phyloP scores from a whole-genome alignment of 2,113 vertebrate genomes.

The Tragelaphus scriptus region DNA sequence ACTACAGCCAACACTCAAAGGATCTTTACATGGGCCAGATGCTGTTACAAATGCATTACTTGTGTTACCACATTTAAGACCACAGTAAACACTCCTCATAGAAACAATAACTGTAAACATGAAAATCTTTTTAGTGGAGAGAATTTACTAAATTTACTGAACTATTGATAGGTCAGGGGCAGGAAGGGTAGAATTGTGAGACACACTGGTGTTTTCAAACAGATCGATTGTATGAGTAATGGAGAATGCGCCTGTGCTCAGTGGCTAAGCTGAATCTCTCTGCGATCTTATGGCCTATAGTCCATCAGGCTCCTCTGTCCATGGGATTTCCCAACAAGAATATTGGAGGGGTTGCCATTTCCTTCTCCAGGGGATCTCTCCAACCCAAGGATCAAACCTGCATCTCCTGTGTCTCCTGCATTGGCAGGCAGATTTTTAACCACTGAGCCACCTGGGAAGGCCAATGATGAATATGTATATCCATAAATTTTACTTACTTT shows the following conservation, averaged over 20 bases:
- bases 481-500: not conserved
- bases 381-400: not conserved
- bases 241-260: not conserved
- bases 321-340: not conserved
- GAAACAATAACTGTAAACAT: not conserved
- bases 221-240: not conserved
- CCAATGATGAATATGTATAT: not conserved
- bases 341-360: not conserved
- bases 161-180: not conserved
- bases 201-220: not conserved
- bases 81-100: not conserved
- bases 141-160: not conserved
- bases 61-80: not conserved
- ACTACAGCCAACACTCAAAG: not conserved
- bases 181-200: not conserved
- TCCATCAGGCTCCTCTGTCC: not conserved
- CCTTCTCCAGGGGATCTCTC: not conserved
- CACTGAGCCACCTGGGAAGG: not conserved
- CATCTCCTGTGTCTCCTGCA: not conserved
- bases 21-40: not conserved
- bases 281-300: accelerated
- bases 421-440: not conserved
- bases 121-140: not conserved
- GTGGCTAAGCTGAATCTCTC: not conserved
- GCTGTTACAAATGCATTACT: not conserved